Percentiles rank a stretch among this genome's conserved stretches.
Evolutionary conservation across 2,888 invertebrate genomes (phyloP).

Genomic region (Folsomia candida): DNA sequence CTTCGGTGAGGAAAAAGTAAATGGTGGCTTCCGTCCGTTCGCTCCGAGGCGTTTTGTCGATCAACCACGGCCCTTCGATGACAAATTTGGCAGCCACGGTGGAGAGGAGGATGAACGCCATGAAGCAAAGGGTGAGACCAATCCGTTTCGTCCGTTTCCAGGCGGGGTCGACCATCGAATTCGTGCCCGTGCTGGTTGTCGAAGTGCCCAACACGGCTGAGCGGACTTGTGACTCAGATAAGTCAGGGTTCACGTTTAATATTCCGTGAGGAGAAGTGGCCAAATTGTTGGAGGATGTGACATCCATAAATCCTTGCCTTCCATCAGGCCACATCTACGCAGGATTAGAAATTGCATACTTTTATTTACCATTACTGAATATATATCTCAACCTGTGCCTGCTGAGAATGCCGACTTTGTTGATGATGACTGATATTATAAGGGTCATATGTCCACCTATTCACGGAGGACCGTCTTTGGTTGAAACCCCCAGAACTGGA

Average conservation of each 20-base stretch:
- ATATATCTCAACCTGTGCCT: conserved; percentile 6
- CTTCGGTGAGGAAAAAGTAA: conserved; percentile 47
- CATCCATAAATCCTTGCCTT: not conserved
- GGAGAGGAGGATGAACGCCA: conserved; percentile 45
- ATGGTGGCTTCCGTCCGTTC: conserved; percentile 39
- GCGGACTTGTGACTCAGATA: not conserved
- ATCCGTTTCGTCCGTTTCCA: conserved; percentile 43
- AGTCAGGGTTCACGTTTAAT: not conserved
- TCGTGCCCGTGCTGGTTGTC: conserved; percentile 4
- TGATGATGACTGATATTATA: not conserved
- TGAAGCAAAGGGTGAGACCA: conserved; percentile 47
- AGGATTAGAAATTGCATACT: no score
- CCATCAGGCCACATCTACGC: not conserved
- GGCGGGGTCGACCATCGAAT: conserved; percentile 20
- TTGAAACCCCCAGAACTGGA: not conserved
- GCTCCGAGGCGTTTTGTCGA: conserved; percentile 27
- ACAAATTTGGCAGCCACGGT: conserved; percentile 18
- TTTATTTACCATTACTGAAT: no score
- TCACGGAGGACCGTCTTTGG: conserved; percentile 7
- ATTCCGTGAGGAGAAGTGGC: not conserved
- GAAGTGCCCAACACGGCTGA: not conserved
- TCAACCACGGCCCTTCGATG: conserved; percentile 35
- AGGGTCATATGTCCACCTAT: conserved; percentile 11
- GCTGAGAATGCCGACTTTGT: not conserved
- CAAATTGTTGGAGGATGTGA: not conserved